Evolutionary conservation across 2,797 vertebrate genomes (phyloP), one percentile per base, ranked within the genome.

Genomic region (Arrhamphus sclerolepis): DNA sequence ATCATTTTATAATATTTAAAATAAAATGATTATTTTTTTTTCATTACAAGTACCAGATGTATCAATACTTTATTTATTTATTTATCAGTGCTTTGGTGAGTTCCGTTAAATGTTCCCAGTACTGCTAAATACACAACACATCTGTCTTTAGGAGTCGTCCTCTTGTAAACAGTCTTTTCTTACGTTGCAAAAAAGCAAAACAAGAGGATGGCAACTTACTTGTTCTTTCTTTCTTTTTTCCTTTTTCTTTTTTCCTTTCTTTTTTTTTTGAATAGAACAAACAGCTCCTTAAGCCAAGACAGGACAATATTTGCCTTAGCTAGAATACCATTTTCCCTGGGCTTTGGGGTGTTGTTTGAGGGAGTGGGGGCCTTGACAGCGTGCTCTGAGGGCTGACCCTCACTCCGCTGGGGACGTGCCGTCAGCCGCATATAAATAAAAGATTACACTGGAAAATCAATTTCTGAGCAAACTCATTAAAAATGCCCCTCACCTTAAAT

Each of bases 381-480:
- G 88, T 83, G 90, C 92, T 93, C 92, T 90, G 91, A 91, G 89
- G 87, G 88, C 89, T 92, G 91, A 93, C 92, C 94, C 94, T 94
- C 90, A 89, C 93, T 92, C 93, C 92, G 91, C 91, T 88, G 80
- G 89, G 92, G 92, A 91, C 91, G 89, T 84, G 90, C 90, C 82
- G 79, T 92, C 92, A 86, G 93, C 88, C 90, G 97, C 97, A 98
- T 98, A 98, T 97, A 97, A 98, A 99, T 97, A 95, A 96, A 96
- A 96, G 95, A 99, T 98, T 98, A 98, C 93, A 92, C 84, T 90
- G 83, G 88, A 93, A 97, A 94, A 99, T 98, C 97, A 96, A 99
- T 99, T 94, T 95, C 95, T 93, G 93, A 89, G 93, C 93, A 94
- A 95, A 95, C 95, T 96, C 94, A 95, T 96, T 95, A 95, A 93